A percentile compares a stretch with the other conserved stretches of the same genome.
Evolutionary conservation across 2,113 vertebrate species (phyloP).

Genomic region (Lamprologus lemairii): DNA sequence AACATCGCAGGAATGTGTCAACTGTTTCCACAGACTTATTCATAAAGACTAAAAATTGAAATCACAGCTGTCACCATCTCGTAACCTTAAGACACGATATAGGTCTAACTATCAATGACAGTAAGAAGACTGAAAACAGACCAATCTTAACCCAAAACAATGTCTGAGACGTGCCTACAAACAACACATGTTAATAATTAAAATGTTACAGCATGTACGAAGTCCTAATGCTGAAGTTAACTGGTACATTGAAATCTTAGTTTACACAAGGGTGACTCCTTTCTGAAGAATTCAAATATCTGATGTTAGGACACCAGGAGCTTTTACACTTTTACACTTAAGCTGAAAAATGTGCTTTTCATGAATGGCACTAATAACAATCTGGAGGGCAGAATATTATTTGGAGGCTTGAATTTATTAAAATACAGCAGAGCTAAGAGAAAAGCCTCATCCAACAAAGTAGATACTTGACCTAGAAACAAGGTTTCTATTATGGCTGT

Average conservation of each 20-base stretch:
- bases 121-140: neutral
- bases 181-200: neutral
- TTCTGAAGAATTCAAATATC: neutral
- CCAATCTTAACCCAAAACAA: neutral
- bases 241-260: neutral
- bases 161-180: accelerated
- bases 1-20: neutral
- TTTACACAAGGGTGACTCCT: neutral
- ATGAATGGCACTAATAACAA: neutral
- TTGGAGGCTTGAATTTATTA: neutral
- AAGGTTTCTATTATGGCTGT: neutral
- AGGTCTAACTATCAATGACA: neutral
- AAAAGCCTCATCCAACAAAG: neutral
- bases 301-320: neutral
- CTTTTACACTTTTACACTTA: neutral
- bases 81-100: neutral
- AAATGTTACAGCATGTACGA: neutral
- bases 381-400: neutral
- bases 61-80: neutral
- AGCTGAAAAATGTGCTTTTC: neutral
- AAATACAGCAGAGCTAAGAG: neutral
- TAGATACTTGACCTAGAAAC: neutral
- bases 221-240: neutral
- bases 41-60: neutral
- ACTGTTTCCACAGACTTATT: neutral